Evolutionary conservation across 2,797 vertebrate species (phyloP), one percentile per base, ranked within the genome.

Genomic region (Geotria australis): DNA sequence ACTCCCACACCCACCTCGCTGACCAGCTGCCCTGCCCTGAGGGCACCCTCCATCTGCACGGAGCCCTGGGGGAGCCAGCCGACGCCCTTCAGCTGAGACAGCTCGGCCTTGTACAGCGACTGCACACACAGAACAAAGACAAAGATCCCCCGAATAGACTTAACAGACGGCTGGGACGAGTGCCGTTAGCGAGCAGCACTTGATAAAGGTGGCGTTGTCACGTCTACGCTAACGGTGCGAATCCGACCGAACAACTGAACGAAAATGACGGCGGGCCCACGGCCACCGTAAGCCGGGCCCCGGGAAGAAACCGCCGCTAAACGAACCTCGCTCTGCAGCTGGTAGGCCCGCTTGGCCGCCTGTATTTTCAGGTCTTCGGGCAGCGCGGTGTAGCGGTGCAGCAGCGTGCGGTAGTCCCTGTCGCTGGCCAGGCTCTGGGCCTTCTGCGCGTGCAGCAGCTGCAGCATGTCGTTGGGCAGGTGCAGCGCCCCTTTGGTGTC

Each of bases 11-110:
- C 75, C 72, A 95, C 91, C 67, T 98, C 80, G 3, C 89, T 98
- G 67, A 95, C 74, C 48, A 98, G 79, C 12, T 82, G 76, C 68
- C 83, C 83, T n/a, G 86, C 91, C 68, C 83, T 94, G 76, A 76
- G 96, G 24, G 79, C 84, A 2, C 73, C 80, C 69, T 94, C 83
- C 60, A 93, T 67, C 67, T 89, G 86, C 1, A 83, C 86, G 5
- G 91, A 83, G 48, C 79, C 82, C 62, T 79, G 71, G 2, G 79
- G 69, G 61, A 80, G 74, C 88, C 89, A 96, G 48, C 84, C 82
- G 58, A 75, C 73, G 12, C 91, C 91, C 71, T 77, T 89, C 77
- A 93, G 86, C 63, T 74, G 79, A 69, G 70, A 79, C 64, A 96
- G 70, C 71, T 98, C 89, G 45, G 91, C 77, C 70, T 79, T 95